phyloP scores from a whole-genome alignment of 2,797 vertebrate species.

The Hapalemur alaotrensis region DNA sequence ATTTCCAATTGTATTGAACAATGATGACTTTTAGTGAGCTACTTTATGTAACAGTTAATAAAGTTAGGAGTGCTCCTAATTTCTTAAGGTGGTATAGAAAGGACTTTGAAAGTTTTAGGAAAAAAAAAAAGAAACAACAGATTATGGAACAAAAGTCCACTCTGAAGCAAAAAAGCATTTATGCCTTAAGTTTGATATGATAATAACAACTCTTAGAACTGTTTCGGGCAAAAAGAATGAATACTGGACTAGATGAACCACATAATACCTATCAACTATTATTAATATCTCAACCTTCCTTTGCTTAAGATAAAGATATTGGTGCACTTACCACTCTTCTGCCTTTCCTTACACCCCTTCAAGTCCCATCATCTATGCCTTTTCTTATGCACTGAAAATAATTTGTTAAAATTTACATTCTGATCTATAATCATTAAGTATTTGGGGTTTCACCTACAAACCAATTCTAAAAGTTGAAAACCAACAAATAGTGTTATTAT shows the following conservation, averaged over 20 bases:
- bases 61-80: not conserved
- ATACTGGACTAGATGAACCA: not conserved
- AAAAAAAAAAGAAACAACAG: not conserved
- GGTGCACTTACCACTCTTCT: not conserved
- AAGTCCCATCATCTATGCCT: not conserved
- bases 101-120: not conserved
- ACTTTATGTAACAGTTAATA: slow-evolving; percentile 3
- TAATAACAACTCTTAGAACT: not conserved
- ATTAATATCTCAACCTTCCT: not conserved
- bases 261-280: not conserved
- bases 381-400: not conserved
- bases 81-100: not conserved
- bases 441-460: not conserved
- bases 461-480: slow-evolving; percentile 16
- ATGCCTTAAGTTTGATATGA: not conserved
- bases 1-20: not conserved
- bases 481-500: not conserved
- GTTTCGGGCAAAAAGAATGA: not conserved
- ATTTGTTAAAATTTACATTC: not conserved
- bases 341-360: not conserved
- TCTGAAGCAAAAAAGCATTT: not conserved
- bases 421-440: not conserved
- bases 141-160: not conserved
- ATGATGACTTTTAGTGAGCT: slow-evolving; percentile 30
- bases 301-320: not conserved